Base-by-base conservation (phyloP, 2,888 invertebrate genomes). In the Drosophila dives region DNA sequence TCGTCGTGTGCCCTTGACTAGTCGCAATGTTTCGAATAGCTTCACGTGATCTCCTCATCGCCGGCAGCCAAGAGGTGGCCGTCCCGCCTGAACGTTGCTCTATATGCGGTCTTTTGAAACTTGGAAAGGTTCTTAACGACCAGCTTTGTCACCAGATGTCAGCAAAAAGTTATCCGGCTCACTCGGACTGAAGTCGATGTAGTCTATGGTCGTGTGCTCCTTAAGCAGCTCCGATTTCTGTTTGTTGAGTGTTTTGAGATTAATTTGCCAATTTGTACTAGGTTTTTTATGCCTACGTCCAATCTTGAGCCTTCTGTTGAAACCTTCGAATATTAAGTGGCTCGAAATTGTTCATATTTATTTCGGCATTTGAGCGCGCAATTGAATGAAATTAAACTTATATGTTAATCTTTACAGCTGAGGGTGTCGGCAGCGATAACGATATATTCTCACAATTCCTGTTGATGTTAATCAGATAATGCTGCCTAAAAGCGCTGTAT, bases 151-250 rank as follows among this genome's bases (percentile, higher is more conserved):
- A 97, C 95, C 1, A 97, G 96, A 93, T 97, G 26, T 98, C 23
- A 98, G 97, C 10, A 98, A 98, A 94, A 98, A 97, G 92, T 97
- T 96, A 93, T 97, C 95, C 0, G 99, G 98, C 90, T 97, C 96
- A 12, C 96, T 94, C 0, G 98, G 97, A 72, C 97, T 97, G 91
- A 99, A 98, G 92, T 98, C 97, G 50, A 99, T 95, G 90, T 97
- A 96, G 91, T 98, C 98, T 63, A 99, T 97, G 0, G 97, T 96
- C 29, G 98, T 98, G 93, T 97, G 98, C 93, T 99, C 99, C 93
- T 99, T 98, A 0, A 98, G 95, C 48, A 98, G 94, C 3, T 97
- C 96, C 33, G 98, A 98, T 67, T 95, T 94, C 98, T 97, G 91
- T 86, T 34, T 17, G 36, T 38, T 26, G 3, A 20, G 26, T 55